phyloP scores from a whole-genome alignment of 2,888 invertebrate species.

The Elegia similella region DNA sequence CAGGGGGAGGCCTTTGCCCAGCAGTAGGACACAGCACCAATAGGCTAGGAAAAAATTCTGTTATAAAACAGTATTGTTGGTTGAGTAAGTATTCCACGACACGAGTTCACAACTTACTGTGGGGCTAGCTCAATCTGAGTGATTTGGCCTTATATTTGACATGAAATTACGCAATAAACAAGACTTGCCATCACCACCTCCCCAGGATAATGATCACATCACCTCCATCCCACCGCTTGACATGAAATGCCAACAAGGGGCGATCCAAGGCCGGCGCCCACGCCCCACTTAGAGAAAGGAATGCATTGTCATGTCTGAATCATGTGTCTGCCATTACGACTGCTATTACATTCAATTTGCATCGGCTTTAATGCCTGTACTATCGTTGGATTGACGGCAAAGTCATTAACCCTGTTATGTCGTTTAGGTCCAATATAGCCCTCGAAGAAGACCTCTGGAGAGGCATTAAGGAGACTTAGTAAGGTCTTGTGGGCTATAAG shows the following conservation, averaged over 20 bases:
- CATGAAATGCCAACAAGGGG: constrained; percentile 31
- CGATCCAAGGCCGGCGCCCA: constrained; percentile 66
- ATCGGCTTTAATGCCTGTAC: constrained; percentile 31
- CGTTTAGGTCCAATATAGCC: not conserved
- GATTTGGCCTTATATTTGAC: no score
- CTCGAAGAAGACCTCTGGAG: no score
- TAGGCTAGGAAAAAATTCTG: no score
- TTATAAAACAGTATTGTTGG: no score
- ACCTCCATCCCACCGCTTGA: not conserved
- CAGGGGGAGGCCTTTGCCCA: no score
- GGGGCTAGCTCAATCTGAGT: no score
- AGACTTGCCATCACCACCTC: not conserved
- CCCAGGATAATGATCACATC: not conserved
- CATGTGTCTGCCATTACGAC: constrained; percentile 45
- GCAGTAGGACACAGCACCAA: no score
- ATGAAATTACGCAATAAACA: not conserved
- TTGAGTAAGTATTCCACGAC: no score
- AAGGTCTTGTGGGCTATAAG: no score
- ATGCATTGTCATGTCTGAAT: constrained; percentile 60
- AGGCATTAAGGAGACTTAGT: no score
- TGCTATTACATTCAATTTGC: constrained; percentile 49
- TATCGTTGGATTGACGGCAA: constrained; percentile 1
- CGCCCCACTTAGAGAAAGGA: constrained; percentile 71
- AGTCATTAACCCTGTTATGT: constrained; percentile 1
- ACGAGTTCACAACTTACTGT: no score